A percentile compares a stretch with the other conserved stretches of the same genome.
Evolutionary conservation across 2,797 vertebrate species (phyloP).

Genomic region (Gallirallus australis): DNA sequence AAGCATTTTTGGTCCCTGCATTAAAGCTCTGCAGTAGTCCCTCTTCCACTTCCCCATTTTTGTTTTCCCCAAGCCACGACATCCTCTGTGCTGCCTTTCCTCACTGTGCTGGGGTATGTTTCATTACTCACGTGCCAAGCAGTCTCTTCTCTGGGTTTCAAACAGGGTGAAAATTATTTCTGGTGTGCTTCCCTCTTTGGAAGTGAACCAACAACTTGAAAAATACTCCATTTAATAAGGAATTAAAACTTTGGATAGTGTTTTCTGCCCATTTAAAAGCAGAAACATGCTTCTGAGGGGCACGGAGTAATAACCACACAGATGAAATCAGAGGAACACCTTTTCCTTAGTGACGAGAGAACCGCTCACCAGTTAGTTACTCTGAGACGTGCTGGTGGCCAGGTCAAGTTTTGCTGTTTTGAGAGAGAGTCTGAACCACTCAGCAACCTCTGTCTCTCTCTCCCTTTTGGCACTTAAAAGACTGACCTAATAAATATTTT

Average conservation of each 20-base stretch:
- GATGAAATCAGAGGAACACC: not conserved
- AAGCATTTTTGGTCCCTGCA: not conserved
- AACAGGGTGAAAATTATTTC: not conserved
- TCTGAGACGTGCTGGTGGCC: not conserved
- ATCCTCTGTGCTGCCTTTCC: accelerated
- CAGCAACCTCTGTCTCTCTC: not conserved
- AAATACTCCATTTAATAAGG: not conserved
- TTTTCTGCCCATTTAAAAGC: not conserved
- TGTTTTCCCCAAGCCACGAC: accelerated
- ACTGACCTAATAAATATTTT: constrained; percentile 16
- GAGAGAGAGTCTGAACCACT: not conserved
- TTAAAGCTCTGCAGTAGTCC: not conserved
- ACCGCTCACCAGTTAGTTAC: not conserved
- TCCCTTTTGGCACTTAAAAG: not conserved
- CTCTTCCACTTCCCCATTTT: accelerated
- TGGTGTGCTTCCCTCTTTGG: not conserved
- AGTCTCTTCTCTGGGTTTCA: not conserved
- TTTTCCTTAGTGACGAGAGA: not conserved
- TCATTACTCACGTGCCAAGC: accelerated
- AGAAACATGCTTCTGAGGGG: not conserved
- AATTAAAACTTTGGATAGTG: not conserved
- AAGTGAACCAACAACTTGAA: not conserved
- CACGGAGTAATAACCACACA: not conserved
- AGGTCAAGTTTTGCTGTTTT: not conserved
- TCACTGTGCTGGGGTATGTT: accelerated